A percentile compares a stretch with the other conserved stretches of the same genome.
These are phyloP conservation scores for Syngnathus floridae DNA, from an alignment of 2,113 vertebrate species.

Conservation along the genomic window DNA sequence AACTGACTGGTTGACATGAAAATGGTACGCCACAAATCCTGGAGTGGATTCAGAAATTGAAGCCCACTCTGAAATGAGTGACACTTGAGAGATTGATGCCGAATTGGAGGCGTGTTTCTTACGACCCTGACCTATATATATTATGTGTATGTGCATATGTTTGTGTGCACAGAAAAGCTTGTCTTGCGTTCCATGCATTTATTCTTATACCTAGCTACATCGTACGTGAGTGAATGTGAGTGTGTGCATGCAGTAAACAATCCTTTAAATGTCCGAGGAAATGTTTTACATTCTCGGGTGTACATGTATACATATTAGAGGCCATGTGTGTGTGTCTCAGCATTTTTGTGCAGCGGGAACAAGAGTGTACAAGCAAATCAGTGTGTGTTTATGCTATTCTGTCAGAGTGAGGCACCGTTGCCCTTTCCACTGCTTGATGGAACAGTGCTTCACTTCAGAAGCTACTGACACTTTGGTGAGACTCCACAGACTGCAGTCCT, in stretches of 20 bases:
- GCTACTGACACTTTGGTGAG: constrained; percentile 32
- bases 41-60: constrained; percentile 55
- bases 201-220: constrained; percentile 9
- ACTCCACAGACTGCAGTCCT: constrained; percentile 27
- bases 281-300: constrained; percentile 20
- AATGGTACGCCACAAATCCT: constrained; percentile 59
- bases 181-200: constrained; percentile 1
- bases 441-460: constrained; percentile 49
- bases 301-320: constrained; percentile 24
- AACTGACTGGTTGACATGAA: constrained; percentile 68
- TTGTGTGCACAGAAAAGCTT: neutral
- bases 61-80: constrained; percentile 23
- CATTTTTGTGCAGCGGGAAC: constrained; percentile 22
- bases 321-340: constrained; percentile 22
- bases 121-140: constrained; percentile 66
- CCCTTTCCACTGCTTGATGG: constrained; percentile 29
- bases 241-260: constrained; percentile 5
- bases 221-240: constrained; percentile 4
- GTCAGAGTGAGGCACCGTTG: constrained; percentile 45
- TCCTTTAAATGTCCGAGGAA: constrained; percentile 25
- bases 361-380: constrained; percentile 50
- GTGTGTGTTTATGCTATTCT: constrained; percentile 59
- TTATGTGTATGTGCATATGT: neutral
- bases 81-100: constrained; percentile 34
- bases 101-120: constrained; percentile 23